Evolutionary conservation across 2,113 vertebrate species (phyloP), one percentile per base, ranked within the genome.

Genomic region (Phalacrocorax carbo): DNA sequence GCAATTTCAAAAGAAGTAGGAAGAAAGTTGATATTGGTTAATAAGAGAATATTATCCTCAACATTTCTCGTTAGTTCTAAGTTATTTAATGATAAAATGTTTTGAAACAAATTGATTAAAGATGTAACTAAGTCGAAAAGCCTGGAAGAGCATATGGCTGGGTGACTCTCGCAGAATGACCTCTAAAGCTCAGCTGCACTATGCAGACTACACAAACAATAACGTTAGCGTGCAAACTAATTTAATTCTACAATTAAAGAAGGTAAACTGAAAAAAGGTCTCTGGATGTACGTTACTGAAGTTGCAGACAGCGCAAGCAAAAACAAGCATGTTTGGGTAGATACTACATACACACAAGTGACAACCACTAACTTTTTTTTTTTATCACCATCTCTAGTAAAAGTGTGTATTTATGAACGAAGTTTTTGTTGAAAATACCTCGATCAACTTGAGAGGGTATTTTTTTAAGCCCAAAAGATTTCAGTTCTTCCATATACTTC

Each of bases 61-160:
- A 22, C 8, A 23, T 66, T 84, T 75, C 65, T 55, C 62, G 40
- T 26, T 89, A 55, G 22, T 57, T 86, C 0, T 17, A 58, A 80
- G 27, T 80, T 80, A 38, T 13, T 85, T 80, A 80, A 90, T 82
- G 61, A 77, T 20, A 54, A 86, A 66, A 52, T 73, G 36, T 82
- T 94, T 88, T 76, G 23, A 66, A 92, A 84, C 4, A 1, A 91
- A 89, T 19, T 58, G 70, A 94, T 82, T 84, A 57, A 85, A 93
- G 66, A 86, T 62, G 17, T 68, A 90, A 89, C 78, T 82, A 96
- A 69, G 57, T 2, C 57, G 81, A 79, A 93, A 89, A 97, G 70
- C 81, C 76, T 82, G 38, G 54, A 75, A 77, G 83, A 95, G 49
- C 92, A 94, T 65, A 89, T 82, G 86, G 86, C 81, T 91, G 86